Evolutionary conservation across 2,113 vertebrate species (phyloP).

Genomic region (Phyllostomus discolor): DNA sequence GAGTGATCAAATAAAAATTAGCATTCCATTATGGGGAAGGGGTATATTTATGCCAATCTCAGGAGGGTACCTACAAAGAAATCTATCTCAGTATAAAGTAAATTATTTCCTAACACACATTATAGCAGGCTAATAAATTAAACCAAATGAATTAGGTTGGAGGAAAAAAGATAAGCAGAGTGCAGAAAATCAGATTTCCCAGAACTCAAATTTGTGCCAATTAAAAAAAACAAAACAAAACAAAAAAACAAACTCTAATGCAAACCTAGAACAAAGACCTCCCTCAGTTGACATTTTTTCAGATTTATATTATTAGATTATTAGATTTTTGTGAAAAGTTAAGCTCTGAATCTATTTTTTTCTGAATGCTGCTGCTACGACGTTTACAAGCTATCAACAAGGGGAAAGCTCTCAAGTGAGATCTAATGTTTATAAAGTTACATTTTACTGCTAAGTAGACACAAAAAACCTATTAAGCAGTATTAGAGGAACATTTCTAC

Average conservation of each 20-base stretch:
- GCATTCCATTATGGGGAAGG: constrained; percentile 73
- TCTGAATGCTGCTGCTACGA: constrained; percentile 12
- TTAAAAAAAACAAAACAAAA: not conserved
- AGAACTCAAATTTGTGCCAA: not conserved
- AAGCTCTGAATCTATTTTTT: constrained; percentile 13
- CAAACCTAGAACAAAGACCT: constrained; percentile 11
- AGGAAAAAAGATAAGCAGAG: constrained; percentile 10
- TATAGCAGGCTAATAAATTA: constrained; percentile 43
- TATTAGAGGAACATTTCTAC: not conserved
- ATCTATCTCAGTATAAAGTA: constrained; percentile 33
- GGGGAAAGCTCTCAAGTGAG: constrained; percentile 1
- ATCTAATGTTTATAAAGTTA: not conserved
- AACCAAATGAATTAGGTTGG: constrained; percentile 13
- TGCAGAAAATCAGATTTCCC: constrained; percentile 36
- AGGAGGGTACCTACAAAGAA: constrained; percentile 30
- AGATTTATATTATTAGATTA: not conserved
- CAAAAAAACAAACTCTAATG: not conserved
- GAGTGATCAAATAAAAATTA: constrained; percentile 89
- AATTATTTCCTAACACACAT: constrained; percentile 29
- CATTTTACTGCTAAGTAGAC: not conserved
- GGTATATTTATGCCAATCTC: constrained; percentile 29
- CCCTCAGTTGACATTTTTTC: not conserved
- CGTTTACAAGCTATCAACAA: constrained; percentile 12
- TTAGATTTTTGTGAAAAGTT: constrained; percentile 18
- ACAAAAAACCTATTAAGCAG: constrained; percentile 1